Base-by-base conservation (phyloP, 2,888 invertebrate species). In the Alloscopus bannaensis region DNA sequence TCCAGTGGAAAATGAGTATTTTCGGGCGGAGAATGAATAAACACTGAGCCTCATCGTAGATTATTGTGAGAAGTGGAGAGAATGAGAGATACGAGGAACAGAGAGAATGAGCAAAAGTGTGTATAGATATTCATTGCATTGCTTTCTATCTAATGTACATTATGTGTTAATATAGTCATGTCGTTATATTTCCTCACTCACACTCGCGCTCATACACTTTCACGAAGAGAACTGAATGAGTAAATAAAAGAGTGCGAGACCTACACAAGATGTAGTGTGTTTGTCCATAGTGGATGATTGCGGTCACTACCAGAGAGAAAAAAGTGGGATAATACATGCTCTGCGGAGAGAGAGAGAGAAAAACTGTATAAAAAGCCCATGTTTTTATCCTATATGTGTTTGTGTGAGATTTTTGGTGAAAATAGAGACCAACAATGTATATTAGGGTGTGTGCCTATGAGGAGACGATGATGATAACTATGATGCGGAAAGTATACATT, bases 1-100 rank as follows among this genome's bases (percentile, higher is more conserved):
- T 65, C 73, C 59, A 65, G 57, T 73, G 73, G 57, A 65, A 73
- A 73, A 73, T 65, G 73, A 73, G 73, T 73, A 59, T 73, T 73
- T 73, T 65, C 73, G 65, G n/a, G 73, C 29, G 73, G 29, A 65
- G 47, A 47, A 47, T 45, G 65, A 47, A 65, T 47, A 65, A 28
- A 47, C 65, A 47, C 36, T 55, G 55, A 52, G 64, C 72, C n/a
- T 64, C 40, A 55, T 73, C 64, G 73, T 73, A 65, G 64, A 73
- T 73, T 65, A 65, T 73, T 65, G 29, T 57, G 28, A 47, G 65
- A n/a, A 65, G 62, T 50, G 40, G 3, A 68, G 4, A 31, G 13
- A 55, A 16, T 11, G 20, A 65, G 2, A 18, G 11, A 50, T 2
- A 47, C n/a, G n/a, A n/a, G n/a, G n/a, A n/a, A n/a, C 20, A 13